These are phyloP conservation scores for Camelus dromedarius DNA, from an alignment of 2,113 vertebrate species.

Conservation along the genomic window DNA sequence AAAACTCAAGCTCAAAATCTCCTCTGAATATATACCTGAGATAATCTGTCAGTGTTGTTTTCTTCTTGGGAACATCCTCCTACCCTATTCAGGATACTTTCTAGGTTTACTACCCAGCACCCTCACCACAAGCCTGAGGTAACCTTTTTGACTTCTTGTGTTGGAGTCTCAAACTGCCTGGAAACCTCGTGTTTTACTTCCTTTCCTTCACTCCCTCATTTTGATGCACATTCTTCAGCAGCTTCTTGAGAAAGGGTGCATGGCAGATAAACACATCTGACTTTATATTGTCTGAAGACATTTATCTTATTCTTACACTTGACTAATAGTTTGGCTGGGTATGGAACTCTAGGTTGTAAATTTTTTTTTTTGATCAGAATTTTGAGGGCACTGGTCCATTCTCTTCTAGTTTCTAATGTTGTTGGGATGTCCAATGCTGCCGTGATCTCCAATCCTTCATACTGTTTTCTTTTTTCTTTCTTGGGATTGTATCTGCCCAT, in stretches of 20 bases:
- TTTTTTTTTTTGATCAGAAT: background rate
- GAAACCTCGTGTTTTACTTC: background rate
- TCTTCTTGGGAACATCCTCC: background rate
- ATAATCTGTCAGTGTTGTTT: background rate
- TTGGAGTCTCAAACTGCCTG: background rate
- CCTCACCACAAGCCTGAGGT: background rate
- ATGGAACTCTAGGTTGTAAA: background rate
- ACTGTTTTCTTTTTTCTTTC: background rate
- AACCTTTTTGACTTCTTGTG: background rate
- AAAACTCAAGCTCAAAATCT: background rate
- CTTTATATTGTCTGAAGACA: background rate
- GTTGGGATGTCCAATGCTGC: background rate
- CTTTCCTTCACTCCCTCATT: background rate
- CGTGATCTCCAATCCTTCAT: background rate
- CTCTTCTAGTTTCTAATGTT: background rate
- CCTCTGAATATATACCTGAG: background rate
- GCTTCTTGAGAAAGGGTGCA: background rate
- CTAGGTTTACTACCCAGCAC: background rate
- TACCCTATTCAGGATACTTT: background rate
- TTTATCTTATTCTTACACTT: background rate
- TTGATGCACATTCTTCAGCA: background rate
- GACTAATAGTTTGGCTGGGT: background rate
- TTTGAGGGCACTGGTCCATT: background rate
- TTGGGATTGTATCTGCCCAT: background rate
- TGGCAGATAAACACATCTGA: background rate